Evolutionary conservation across 1,140 invertebrate species (phyloP).

Genomic region (Cepaea nemoralis): DNA sequence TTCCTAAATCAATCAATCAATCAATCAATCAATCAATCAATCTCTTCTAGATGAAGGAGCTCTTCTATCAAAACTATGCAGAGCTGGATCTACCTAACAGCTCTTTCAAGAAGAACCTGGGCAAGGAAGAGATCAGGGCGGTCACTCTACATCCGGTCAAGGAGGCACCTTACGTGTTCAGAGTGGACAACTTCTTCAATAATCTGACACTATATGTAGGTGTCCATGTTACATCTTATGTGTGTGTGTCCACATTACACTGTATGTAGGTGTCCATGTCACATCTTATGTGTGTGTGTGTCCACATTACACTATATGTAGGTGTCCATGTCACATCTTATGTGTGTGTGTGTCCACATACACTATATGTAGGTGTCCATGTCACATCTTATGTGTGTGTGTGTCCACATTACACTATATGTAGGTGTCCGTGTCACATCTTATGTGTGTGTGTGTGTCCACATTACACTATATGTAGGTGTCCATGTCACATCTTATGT

Average conservation of each 20-base stretch:
- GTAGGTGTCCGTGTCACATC: too few species aligned
- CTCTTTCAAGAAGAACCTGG: constrained; percentile 87
- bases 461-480: too few species aligned
- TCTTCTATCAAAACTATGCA: constrained; percentile 94
- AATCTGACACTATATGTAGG: constrained; percentile 50
- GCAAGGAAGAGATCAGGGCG: constrained; percentile 90
- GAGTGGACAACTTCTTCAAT: constrained; percentile 78
- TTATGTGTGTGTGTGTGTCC: too few species aligned
- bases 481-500: too few species aligned
- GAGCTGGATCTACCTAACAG: constrained; percentile 74
- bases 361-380: not conserved
- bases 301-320: not conserved
- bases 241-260: not conserved
- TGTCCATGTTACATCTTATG: not conserved
- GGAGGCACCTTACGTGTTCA: constrained; percentile 86
- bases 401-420: too few species aligned
- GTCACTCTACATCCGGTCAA: constrained; percentile 97
- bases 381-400: not conserved
- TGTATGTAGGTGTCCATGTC: not conserved
- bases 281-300: too few species aligned
- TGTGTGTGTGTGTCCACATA: too few species aligned
- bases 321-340: not conserved
- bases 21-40: too few species aligned
- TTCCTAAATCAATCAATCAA: too few species aligned
- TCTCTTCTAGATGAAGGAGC: constrained; percentile 94